Evolutionary conservation across 2,113 vertebrate species (phyloP), one percentile per base, ranked within the genome.

Genomic region (Ageneiosus marmoratus): DNA sequence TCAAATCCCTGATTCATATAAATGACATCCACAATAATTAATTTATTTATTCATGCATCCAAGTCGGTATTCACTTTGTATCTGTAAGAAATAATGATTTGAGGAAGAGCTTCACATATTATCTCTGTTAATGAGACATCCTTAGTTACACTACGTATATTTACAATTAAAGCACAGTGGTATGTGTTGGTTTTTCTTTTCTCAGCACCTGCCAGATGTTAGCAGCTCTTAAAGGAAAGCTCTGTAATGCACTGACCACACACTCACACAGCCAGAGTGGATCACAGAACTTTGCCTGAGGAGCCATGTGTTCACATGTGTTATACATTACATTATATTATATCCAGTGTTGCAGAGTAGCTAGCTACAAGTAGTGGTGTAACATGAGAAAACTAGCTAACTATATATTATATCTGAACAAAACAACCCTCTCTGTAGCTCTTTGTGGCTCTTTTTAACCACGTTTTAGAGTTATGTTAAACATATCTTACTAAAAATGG

Each of bases 221-320:
- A 20, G 55, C 34, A 86, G 80, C 87, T 83, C 78, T 32, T 80
- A 86, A 86, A 86, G 87, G 76, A 84, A 88, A 88, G 87, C 86
- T 88, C 87, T 88, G 87, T 88, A 88, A 88, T 88, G 87, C 87
- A 88, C 87, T 88, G 87, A 88, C 87, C 85, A 88, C 79, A 85
- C 62, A 83, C 51, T 84, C 82, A 80, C 79, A 86, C 84, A 63
- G 87, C 55, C 87, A 72, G 80, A 86, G 87, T 88, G 87, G 80
- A 88, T 70, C 87, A 88, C 87, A 86, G 87, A 88, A 86, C 87
- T 88, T 88, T 53, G 37, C 83, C 80, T 15, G 83, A 84, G 77
- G 76, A 88, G 85, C 83, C 67, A 34, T 51, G 76, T 24, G 56
- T 37, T 51, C 76, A 27, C n/a, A 27, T 70, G 37, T 29, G 51